Evolutionary conservation across 2,888 invertebrate genomes (phyloP), one percentile per base, ranked within the genome.

Genomic region (Biston betularia): DNA sequence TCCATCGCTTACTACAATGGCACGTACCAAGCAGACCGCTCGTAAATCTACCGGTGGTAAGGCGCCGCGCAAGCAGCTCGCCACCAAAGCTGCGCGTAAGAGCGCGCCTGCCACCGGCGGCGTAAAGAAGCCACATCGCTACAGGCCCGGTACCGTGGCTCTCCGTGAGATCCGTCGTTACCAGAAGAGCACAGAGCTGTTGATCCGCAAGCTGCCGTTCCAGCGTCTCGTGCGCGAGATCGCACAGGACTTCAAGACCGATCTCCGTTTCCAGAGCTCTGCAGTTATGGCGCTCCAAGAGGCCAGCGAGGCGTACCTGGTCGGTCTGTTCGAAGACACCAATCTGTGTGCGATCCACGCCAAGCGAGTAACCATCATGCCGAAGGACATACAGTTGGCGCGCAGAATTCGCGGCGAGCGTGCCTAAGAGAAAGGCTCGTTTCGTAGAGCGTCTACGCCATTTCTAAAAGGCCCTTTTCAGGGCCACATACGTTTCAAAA

Each of bases 11-110:
- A n/a, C n/a, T n/a, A 55, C 24, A 46, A 46, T 46, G 46, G 70
- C 65, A 6, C 97, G 97, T 96, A 97, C 97, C 44, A 98, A 97
- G 95, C 97, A 98, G 89, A 98, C 97, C 60, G 97, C 97, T 65
- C 97, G 97, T 95, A 98, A 98, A 89, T 97, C 97, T 0, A 98
- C 97, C 72, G 97, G 97, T 95, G 97, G 97, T 79, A 98, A 98
- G 94, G 97, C 97, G 77, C 97, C 97, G 65, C 96, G 97, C 80
- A 98, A 97, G 90, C 97, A 97, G 89, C 86, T 95, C 85, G 97
- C 97, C 56, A 97, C 97, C 58, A 98, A 98, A 92, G 97, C 97
- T 10, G 97, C 97, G 9, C 95, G 97, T 87, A 97, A 97, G 89
- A 74, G 74, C 57, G 72, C 97, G 33, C 97, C 97, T 49, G 96